Evolutionary conservation across 2,888 invertebrate species (phyloP), one percentile per base, ranked within the genome.

Genomic region (Octodonta nipae): DNA sequence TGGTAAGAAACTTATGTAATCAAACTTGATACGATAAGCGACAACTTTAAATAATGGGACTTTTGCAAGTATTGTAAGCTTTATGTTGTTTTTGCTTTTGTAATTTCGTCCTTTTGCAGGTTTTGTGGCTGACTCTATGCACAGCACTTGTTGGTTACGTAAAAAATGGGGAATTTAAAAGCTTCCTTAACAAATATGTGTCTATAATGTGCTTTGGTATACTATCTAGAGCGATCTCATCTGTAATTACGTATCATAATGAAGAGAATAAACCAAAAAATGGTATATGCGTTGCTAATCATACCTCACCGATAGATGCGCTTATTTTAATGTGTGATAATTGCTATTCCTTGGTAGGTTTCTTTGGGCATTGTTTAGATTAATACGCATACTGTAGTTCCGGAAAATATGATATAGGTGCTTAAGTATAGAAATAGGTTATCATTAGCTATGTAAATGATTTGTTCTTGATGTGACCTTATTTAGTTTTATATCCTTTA

Each of bases 301-400:
- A 98, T 65, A 98, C 98, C 4, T 93, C 93, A 41, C 98, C 98
- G 3, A 92, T 98, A 44, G 98, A 98, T 64, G 93, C 89, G 34
- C 74, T 96, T 47, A 83, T 98, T 45, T 73, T 98, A 33, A 91
- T 93, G 75, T 89, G 89, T 63, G 96, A 98, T 66, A 89, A 89
- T 57, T 84, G 86, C 56, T 98, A 96, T 65, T 92, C 95, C 27
- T 67, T 98, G 88, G 95, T 93, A 71, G 69, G 81, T 75, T 44
- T 20, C 20, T 20, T 20, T 20, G 20, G 20, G 20, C n/a, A 20
- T n/a, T 7, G n/a, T 20, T 20, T 20, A 20, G 20, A 20, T 20
- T n/a, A n/a, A n/a, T n/a, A n/a, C n/a, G n/a, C n/a, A n/a, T n/a
- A n/a, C n/a, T n/a, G n/a, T n/a, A n/a, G n/a, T n/a, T n/a, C n/a